Base-by-base conservation (phyloP, 2,888 invertebrate genomes). In the Drosophila mimica region DNA sequence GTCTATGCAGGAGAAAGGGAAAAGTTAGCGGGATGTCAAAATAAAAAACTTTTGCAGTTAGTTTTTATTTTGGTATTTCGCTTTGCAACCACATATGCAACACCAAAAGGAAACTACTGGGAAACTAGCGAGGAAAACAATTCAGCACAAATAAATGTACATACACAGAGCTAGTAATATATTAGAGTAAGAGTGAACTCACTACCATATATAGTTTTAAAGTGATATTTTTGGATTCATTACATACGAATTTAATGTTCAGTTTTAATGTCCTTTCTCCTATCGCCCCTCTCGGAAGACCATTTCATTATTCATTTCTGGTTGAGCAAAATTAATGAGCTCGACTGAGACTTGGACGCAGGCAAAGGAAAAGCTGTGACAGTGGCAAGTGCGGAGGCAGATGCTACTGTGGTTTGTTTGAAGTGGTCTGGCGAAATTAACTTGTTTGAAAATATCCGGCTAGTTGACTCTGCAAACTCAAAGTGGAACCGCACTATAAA, bases 251-350 rank as follows among this genome's bases (percentile, higher is more conserved):
- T 51, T 52, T 57, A 62, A 54, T 61, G 57, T 40, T 46, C 49
- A 5, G 36, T 25, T 56, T 38, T 9, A 17, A 17, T 38, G 15
- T 25, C 4, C 11, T 43, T 11, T 28, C 30, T 4, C 40, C 9
- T 40, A 8, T n/a, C 17, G 17, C 25, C 28, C 5, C 28, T 40
- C 36, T 52, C 20, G 46, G 9, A 17, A 34, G 25, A 36, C 60
- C 64, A 67, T 60, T 60, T 70, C 64, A 77, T 74, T 77, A 73
- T 68, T 77, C 74, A 81, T 79, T 77, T 81, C 62, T 81, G 70
- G 53, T 30, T 73, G 59, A 65, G 64, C 61, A 81, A 69, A 77
- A 77, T 79, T 79, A 79, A 79, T 81, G 81, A 81, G 81, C 61
- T 76, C 17, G 58, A n/a, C 51, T 43, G 4, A 36, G 17, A 31